These are phyloP conservation scores for Pollicipes pollicipes DNA, from an alignment of 1,140 invertebrate species.

Conservation along the genomic window DNA sequence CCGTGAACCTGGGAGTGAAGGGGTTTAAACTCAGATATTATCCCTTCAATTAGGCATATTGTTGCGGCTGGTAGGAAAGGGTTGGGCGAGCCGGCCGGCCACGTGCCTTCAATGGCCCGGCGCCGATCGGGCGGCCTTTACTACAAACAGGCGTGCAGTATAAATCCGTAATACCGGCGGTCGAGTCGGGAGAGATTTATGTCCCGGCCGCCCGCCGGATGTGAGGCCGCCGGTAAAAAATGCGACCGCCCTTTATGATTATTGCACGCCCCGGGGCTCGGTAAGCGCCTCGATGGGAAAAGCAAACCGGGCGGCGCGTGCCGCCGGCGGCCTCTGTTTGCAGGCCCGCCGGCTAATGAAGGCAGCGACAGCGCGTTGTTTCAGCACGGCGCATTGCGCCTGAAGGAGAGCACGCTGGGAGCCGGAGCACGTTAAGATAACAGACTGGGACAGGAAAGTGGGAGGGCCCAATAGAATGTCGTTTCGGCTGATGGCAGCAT, in stretches of 20 bases:
- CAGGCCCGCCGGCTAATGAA: not conserved
- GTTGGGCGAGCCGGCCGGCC: not conserved
- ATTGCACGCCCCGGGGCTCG: not conserved
- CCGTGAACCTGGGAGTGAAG: not conserved
- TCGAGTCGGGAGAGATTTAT: not conserved
- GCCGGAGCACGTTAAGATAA: too few relatives aligned
- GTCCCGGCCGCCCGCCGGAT: not conserved
- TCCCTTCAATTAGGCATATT: conserved; percentile 2
- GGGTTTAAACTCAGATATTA: not conserved
- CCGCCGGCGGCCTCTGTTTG: not conserved
- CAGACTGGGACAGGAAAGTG: too few relatives aligned
- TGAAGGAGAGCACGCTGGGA: too few relatives aligned
- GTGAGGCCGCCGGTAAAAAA: not conserved
- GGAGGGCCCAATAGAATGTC: too few relatives aligned
- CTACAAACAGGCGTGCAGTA: not conserved
- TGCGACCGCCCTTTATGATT: not conserved
- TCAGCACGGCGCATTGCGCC: not conserved
- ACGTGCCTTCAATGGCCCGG: not conserved
- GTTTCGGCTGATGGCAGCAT: too few relatives aligned
- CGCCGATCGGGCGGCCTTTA: not conserved
- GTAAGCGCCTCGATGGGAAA: not conserved
- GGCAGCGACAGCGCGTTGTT: not conserved
- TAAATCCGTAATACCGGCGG: not conserved
- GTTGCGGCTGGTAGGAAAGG: not conserved
- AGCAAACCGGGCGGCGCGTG: not conserved